Conservation (phyloP, 2,888 invertebrate species). For the Sussaba pulchella region DNA sequence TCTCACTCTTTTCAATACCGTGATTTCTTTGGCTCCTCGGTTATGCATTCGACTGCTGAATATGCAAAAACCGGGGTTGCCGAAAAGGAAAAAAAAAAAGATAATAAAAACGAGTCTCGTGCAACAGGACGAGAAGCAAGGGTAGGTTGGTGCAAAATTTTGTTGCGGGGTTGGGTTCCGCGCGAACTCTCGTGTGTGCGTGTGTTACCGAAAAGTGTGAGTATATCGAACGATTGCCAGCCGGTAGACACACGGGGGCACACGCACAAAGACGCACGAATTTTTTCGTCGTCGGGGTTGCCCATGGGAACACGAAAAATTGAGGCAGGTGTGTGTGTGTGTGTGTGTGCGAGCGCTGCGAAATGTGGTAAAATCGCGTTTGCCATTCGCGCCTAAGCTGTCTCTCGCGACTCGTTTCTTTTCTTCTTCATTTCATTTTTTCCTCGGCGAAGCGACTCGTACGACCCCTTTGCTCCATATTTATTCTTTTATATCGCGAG, state of each 20-base stretch:
- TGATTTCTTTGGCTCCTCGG: constrained; percentile 58
- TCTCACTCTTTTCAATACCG: constrained; percentile 54
- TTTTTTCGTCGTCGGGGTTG: too few relatives aligned
- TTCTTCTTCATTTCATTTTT: too few relatives aligned
- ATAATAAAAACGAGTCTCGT: constrained; percentile 65
- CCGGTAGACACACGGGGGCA: too few relatives aligned
- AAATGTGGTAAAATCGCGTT: constrained; percentile 57
- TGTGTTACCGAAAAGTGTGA: too few relatives aligned
- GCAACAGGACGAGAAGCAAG: constrained; percentile 39
- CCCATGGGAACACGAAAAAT: constrained; percentile 71
- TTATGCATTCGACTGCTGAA: constrained; percentile 22
- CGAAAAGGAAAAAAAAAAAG: too few relatives aligned
- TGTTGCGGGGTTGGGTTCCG: constrained; percentile 17
- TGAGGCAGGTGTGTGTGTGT: constrained; percentile 68
- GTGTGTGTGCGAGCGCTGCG: neutral
- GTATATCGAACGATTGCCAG: constrained; percentile 40
- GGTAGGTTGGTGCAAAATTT: constrained; percentile 27
- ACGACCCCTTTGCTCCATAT: constrained; percentile 13
- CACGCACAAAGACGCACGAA: constrained; percentile 9
- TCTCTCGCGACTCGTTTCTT: too few relatives aligned
- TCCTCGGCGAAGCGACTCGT: constrained; percentile 56
- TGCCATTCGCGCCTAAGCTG: constrained; percentile 46
- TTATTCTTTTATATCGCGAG: constrained; percentile 3
- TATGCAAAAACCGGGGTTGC: constrained; percentile 64
- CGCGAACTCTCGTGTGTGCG: too few relatives aligned